Conservation (phyloP, 2,888 invertebrate genomes). For the Argyra leucocephala region DNA sequence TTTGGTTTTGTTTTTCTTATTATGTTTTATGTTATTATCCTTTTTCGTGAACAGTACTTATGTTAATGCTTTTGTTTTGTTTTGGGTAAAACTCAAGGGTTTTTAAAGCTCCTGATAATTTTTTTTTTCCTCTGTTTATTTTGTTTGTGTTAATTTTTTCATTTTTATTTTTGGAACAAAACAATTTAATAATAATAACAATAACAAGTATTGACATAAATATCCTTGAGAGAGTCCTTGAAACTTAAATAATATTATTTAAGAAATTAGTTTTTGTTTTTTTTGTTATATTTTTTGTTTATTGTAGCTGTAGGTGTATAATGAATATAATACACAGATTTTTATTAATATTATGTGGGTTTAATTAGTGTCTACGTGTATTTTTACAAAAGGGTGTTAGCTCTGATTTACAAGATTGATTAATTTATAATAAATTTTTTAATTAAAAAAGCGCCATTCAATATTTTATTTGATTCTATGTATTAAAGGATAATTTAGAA, state of each 20-base stretch:
- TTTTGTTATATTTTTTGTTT: too few relatives aligned
- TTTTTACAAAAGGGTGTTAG: too few relatives aligned
- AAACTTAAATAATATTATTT: background rate
- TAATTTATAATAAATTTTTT: too few relatives aligned
- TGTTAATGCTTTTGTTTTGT: background rate
- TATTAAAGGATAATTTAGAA: too few relatives aligned
- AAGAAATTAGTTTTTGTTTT: background rate
- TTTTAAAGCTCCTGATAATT: background rate
- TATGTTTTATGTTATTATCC: background rate
- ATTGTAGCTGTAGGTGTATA: too few relatives aligned
- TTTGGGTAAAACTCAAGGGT: background rate
- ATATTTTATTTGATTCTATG: too few relatives aligned
- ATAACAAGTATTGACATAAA: background rate
- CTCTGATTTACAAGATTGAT: too few relatives aligned
- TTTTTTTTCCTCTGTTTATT: background rate
- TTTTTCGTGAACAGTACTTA: background rate
- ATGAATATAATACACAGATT: too few relatives aligned
- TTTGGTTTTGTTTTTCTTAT: background rate
- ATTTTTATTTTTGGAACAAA: background rate
- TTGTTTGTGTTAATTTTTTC: background rate
- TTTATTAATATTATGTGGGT: too few relatives aligned
- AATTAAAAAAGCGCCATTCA: too few relatives aligned
- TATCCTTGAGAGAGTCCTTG: conserved; percentile 6
- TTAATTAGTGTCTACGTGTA: too few relatives aligned
- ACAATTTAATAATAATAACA: background rate